A percentile compares a stretch with the other conserved stretches of the same genome.
These are phyloP conservation scores for Porites cylindrica DNA, from an alignment of 92 coral and sea anemone genomes.

Conservation along the genomic window DNA sequence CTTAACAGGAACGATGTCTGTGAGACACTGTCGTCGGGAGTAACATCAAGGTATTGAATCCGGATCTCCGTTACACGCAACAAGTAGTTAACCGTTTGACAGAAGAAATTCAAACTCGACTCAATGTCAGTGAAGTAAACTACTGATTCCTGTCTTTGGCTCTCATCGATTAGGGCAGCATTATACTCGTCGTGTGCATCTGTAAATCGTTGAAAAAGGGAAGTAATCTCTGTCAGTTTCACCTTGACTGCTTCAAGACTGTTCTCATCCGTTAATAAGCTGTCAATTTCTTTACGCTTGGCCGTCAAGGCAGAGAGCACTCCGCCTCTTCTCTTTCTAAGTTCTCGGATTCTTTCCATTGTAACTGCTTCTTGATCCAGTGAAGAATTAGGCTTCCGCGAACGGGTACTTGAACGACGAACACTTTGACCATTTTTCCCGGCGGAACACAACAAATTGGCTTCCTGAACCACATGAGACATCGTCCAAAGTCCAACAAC, in stretches of 20 bases:
- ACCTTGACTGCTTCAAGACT: not conserved
- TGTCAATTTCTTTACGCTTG: not conserved
- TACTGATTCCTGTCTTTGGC: not conserved
- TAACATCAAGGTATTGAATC: no score
- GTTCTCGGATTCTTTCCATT: not conserved
- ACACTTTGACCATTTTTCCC: not conserved
- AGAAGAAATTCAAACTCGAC: not conserved
- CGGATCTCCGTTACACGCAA: not conserved
- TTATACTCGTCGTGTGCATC: not conserved
- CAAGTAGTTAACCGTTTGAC: slow-evolving; percentile 2
- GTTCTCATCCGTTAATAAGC: slow-evolving; percentile 1
- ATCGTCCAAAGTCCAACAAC: no score
- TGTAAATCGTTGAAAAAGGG: not conserved
- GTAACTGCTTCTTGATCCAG: not conserved
- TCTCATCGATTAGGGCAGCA: no score
- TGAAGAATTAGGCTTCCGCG: slow-evolving; percentile 4
- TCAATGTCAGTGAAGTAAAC: not conserved
- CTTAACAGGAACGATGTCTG: no score
- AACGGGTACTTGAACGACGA: not conserved
- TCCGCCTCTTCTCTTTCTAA: slow-evolving; percentile 3
- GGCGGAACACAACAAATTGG: no score
- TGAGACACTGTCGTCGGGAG: no score
- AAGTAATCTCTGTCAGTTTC: not conserved
- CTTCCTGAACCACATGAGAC: no score
- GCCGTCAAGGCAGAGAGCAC: not conserved